Evolutionary conservation across 2,888 invertebrate species (phyloP).

Genomic region (Holacanthella duospinosa): DNA sequence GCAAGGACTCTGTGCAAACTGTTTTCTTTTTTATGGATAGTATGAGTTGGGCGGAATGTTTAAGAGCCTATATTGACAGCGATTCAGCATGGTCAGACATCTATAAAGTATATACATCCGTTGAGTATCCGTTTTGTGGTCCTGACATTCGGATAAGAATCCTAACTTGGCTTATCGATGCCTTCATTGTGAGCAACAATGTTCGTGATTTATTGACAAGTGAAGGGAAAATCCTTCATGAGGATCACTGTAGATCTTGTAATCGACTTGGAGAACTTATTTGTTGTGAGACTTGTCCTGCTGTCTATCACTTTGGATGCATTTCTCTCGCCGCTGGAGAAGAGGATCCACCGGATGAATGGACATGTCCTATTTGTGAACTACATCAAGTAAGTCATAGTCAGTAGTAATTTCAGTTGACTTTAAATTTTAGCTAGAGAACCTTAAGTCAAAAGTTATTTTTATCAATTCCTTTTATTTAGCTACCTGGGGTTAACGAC

Average conservation of each 20-base stretch:
- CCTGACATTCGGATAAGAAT: constrained; percentile 69
- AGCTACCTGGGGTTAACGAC: constrained; percentile 79
- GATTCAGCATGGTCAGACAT: constrained; percentile 48
- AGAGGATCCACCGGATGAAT: constrained; percentile 87
- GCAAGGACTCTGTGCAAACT: constrained; percentile 93
- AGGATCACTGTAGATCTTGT: constrained; percentile 84
- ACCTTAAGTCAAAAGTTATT: not conserved
- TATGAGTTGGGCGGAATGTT: constrained; percentile 91
- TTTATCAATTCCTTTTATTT: constrained; percentile 19
- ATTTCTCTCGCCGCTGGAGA: constrained; percentile 73
- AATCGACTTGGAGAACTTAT: constrained; percentile 86
- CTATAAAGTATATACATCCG: constrained; percentile 38
- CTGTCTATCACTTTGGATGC: constrained; percentile 94
- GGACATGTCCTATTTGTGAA: constrained; percentile 91
- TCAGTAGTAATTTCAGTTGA: too few relatives aligned
- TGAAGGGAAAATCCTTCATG: constrained; percentile 71
- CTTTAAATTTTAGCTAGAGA: not conserved
- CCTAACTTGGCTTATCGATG: constrained; percentile 83
- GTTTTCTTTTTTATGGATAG: constrained; percentile 83
- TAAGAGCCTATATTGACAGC: constrained; percentile 81
- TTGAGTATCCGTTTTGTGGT: constrained; percentile 76
- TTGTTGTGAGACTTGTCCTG: constrained; percentile 96
- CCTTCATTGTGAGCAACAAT: constrained; percentile 83
- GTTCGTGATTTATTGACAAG: constrained; percentile 56
- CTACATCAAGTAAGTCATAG: constrained; percentile 60